These are phyloP conservation scores for Panorpa germanica DNA, from an alignment of 2,888 invertebrate species.

Conservation along the genomic window DNA sequence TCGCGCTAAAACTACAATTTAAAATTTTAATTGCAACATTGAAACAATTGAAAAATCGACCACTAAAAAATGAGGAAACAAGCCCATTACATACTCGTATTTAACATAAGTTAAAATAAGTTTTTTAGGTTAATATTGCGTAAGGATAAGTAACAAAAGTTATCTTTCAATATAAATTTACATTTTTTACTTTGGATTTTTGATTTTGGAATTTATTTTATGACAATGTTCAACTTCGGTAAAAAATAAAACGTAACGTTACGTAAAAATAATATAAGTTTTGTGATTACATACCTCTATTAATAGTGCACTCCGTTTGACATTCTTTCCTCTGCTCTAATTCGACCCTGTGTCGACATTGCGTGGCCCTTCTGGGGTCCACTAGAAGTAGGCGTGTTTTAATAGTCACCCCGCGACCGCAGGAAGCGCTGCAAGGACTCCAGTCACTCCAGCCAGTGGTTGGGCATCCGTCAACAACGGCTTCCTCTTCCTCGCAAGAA, in stretches of 20 bases:
- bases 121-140: too few relatives aligned
- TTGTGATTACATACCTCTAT: slow-evolving; percentile 37
- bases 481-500: slow-evolving; percentile 30
- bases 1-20: too few relatives aligned
- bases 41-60: too few relatives aligned
- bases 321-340: slow-evolving; percentile 61
- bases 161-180: too few relatives aligned
- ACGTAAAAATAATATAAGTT: slow-evolving; percentile 1
- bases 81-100: too few relatives aligned
- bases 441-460: slow-evolving; percentile 82
- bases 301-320: slow-evolving; percentile 48
- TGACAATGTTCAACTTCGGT: slow-evolving; percentile 4
- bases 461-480: slow-evolving; percentile 44
- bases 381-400: slow-evolving; percentile 53
- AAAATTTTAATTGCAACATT: too few relatives aligned
- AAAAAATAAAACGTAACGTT: slow-evolving; percentile 7
- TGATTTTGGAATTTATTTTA: slow-evolving; percentile 3
- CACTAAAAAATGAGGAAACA: too few relatives aligned
- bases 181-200: too few relatives aligned
- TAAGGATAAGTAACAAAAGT: too few relatives aligned
- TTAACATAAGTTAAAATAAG: too few relatives aligned
- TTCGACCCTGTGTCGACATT: slow-evolving; percentile 47
- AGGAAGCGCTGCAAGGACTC: slow-evolving; percentile 80
- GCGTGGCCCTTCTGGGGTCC: slow-evolving; percentile 39
- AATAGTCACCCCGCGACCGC: slow-evolving; percentile 60